Evolutionary conservation across 2,888 invertebrate species (phyloP), one percentile per base, ranked within the genome.

Genomic region (Mesopsocus fuscifrons): DNA sequence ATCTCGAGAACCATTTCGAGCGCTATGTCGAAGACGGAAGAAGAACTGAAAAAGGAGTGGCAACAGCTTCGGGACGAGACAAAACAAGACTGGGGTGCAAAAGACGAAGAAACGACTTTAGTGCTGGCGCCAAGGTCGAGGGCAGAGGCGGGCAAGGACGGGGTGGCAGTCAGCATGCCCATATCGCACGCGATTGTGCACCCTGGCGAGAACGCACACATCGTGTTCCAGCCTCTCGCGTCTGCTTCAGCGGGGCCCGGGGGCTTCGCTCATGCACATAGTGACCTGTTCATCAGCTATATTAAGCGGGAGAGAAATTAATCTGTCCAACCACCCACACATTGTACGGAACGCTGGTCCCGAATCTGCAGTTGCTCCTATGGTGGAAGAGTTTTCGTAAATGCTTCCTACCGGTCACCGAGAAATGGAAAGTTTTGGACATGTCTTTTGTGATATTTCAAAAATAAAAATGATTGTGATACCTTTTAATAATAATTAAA

Each of bases 201-300:
- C 44, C 63, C 66, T 48, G 73, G 74, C 18, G 66, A 66, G 33
- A 63, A 66, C 44, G 75, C 72, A 1, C 69, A 72, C 46, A 70
- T 81, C 38, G 59, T 71, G 16, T 77, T 76, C 54, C 66, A 69
- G 48, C 81, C 81, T 2, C 66, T 69, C 46, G 75, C 79, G 1
- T 68, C 76, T 1, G 81, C 81, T 2, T 67, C 81, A 3, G 79
- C 71, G 2, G 81, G 81, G 4, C 78, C 77, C 23, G 79, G 79
- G 3, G 81, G 81, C 6, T 69, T 74, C 41, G 81, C 81, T 1
- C 77, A 79, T 54, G 80, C 81, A 1, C 71, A 78, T 54, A 77
- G 80, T 44, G 77, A 79, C 57, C 66, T 82, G 47, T 70, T 72
- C 52, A 48, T 55, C 3, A 48, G 49, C 6, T 52, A 52, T 33